Conservation (phyloP, 2,113 vertebrate genomes). For the Mustelus asterias region DNA sequence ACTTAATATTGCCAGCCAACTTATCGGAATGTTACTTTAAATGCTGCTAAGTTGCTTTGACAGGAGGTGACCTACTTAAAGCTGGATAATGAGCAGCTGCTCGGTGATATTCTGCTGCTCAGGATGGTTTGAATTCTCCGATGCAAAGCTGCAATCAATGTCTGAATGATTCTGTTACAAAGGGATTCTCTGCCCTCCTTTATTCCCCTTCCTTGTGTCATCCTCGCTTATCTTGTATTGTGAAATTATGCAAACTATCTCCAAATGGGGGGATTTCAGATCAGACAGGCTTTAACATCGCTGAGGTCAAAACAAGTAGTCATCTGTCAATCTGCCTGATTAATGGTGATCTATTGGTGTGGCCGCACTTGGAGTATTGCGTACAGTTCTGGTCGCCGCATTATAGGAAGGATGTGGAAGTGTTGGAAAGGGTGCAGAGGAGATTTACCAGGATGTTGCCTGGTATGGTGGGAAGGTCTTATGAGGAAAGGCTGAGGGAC, state of each 20-base stretch:
- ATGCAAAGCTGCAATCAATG: background rate
- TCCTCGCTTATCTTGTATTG: background rate
- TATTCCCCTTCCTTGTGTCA: too few species aligned
- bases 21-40: background rate
- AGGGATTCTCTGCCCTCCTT: background rate
- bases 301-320: background rate
- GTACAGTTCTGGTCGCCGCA: too few species aligned
- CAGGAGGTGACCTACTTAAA: conserved; percentile 16
- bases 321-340: background rate
- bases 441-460: too few species aligned
- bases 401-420: too few species aligned
- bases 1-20: background rate
- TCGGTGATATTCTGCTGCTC: conserved; percentile 7
- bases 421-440: too few species aligned
- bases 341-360: too few species aligned
- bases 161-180: background rate
- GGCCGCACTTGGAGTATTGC: too few species aligned
- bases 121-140: background rate
- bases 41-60: background rate
- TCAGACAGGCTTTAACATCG: background rate
- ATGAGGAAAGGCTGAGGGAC: too few species aligned
- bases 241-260: background rate
- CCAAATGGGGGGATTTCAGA: background rate
- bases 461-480: too few species aligned
- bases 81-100: background rate